A percentile compares a stretch with the other conserved stretches of the same genome.
phyloP scores from a whole-genome alignment of 2,113 vertebrate species.

The Heloderma charlesbogerti region DNA sequence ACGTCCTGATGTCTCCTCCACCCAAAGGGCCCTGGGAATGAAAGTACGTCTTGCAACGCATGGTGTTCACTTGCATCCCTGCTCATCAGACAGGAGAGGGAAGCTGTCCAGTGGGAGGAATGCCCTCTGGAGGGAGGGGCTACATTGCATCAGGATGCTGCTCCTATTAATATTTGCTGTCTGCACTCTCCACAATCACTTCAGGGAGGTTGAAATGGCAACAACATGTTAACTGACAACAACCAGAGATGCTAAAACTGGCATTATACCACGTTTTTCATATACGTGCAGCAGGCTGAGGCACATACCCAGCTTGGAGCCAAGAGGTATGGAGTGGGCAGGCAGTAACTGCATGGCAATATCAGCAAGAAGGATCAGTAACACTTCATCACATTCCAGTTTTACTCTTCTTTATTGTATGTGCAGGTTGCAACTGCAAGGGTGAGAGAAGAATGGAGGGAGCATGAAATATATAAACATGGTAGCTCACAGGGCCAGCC shows the following conservation, averaged over 20 bases:
- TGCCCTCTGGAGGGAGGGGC: neutral
- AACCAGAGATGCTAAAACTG: rapidly evolving
- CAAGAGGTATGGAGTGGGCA: neutral
- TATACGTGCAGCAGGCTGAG: neutral
- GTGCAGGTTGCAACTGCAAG: constrained; percentile 49
- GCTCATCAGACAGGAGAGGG: neutral
- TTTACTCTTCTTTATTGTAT: constrained; percentile 5
- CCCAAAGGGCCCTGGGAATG: neutral
- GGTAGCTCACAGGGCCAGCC: constrained; percentile 20
- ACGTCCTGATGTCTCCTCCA: neutral
- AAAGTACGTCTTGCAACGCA: neutral
- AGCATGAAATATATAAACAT: neutral
- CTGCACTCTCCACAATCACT: rapidly evolving
- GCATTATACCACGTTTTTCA: neutral
- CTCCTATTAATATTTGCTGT: neutral
- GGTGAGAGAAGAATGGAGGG: constrained; percentile 15
- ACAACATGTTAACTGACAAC: neutral
- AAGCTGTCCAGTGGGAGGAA: neutral
- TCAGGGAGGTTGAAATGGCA: neutral
- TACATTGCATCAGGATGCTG: neutral
- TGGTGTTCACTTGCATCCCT: neutral
- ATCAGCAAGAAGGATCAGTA: neutral
- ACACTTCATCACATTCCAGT: constrained; percentile 41
- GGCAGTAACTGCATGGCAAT: rapidly evolving
- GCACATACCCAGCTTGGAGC: neutral